phyloP scores from a whole-genome alignment of 1,140 invertebrate species.

The Drosophila micromelanica region DNA sequence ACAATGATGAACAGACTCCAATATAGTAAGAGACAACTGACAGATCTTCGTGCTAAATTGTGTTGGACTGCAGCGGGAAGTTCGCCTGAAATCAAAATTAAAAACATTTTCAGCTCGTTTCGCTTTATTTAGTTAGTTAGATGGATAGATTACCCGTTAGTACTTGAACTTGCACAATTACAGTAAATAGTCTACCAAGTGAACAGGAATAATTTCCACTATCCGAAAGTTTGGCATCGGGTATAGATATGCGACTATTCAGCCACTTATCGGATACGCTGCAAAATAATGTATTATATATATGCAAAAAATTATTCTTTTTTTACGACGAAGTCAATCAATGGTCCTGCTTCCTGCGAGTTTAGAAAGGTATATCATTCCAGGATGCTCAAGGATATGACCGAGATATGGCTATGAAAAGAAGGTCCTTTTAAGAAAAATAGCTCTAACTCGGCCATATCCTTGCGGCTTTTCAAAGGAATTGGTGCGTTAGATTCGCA shows the following conservation, averaged over 20 bases:
- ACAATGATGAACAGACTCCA: constrained; percentile 44
- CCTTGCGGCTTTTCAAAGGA: too few relatives aligned
- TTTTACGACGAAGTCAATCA: too few relatives aligned
- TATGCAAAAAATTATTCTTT: too few relatives aligned
- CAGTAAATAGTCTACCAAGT: constrained; percentile 78
- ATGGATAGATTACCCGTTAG: constrained; percentile 71
- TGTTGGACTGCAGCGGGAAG: constrained; percentile 84
- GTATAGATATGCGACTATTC: constrained; percentile 78
- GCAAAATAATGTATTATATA: background rate
- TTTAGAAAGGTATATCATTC: too few relatives aligned
- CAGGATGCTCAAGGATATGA: too few relatives aligned
- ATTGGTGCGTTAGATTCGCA: too few relatives aligned
- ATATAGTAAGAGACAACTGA: constrained; percentile 4
- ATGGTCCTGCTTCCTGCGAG: too few relatives aligned
- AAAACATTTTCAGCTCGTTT: background rate
- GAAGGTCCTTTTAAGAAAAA: too few relatives aligned
- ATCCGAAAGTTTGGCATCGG: constrained; percentile 81
- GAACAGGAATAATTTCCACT: constrained; percentile 84
- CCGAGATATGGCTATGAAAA: too few relatives aligned
- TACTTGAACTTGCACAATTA: constrained; percentile 84
- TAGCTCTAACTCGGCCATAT: too few relatives aligned
- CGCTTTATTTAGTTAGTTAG: background rate
- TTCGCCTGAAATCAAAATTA: constrained; percentile 69
- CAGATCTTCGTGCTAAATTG: constrained; percentile 50
- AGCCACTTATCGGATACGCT: constrained; percentile 82